Evolutionary conservation across 1,140 invertebrate genomes (phyloP).

Genomic region (Drosophila ironensis): DNA sequence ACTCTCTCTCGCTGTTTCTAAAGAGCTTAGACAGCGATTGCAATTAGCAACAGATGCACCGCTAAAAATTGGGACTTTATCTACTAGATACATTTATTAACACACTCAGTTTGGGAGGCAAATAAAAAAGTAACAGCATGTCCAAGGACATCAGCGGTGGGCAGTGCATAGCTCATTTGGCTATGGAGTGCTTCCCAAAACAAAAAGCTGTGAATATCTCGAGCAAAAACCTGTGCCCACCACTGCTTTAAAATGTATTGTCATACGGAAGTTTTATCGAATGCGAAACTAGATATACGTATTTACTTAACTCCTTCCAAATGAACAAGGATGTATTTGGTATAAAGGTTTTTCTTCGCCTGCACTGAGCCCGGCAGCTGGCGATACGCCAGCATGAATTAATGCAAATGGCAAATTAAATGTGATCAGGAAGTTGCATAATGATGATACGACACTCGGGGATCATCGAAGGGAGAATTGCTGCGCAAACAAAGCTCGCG

Average conservation of each 20-base stretch:
- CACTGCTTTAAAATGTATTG: no score
- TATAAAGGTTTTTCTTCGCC: background rate
- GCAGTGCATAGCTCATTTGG: no score
- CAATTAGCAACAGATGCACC: conserved; percentile 53
- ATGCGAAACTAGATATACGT: no score
- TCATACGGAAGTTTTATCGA: no score
- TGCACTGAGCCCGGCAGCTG: conserved; percentile 5
- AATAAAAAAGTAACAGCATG: no score
- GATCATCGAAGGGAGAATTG: conserved; percentile 18
- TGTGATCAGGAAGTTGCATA: conserved; percentile 74
- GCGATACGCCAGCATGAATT: background rate
- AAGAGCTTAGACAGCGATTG: conserved; percentile 45
- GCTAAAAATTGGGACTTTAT: background rate
- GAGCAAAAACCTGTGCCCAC: no score
- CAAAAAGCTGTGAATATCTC: no score
- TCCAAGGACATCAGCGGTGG: no score
- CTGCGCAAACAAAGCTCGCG: conserved; percentile 29
- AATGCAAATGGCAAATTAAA: conserved; percentile 69
- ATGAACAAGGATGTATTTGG: background rate
- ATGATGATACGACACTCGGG: conserved; percentile 53
- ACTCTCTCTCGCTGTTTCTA: background rate
- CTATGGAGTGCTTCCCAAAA: no score
- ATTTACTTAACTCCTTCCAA: no score
- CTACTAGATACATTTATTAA: no score
- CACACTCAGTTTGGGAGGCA: no score